Base-by-base conservation (phyloP, 2,888 invertebrate genomes). In the Spilosoma lubricipeda region DNA sequence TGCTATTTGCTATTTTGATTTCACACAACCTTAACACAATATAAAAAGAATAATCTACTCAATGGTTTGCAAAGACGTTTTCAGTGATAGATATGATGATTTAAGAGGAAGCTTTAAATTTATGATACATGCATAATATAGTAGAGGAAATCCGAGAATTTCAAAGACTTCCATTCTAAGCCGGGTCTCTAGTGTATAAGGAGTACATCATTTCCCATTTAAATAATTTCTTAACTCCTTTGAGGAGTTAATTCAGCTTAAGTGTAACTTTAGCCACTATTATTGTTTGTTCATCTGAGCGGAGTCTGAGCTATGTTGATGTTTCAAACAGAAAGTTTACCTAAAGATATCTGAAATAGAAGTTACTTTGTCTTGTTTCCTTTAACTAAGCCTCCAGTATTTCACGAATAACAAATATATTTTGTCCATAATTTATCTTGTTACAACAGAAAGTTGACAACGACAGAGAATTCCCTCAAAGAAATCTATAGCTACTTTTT, bases 311-410 rank as follows among this genome's bases (percentile, higher is more conserved):
- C 27, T 63, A 63, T 13, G 70, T 63, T 63, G 70, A 70, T 70
- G 30, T 70, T 63, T 63, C 70, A 45, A 45, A 70, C 70, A 3
- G 13, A 63, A 63, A 70, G 63, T 70, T 70, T 42, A 30, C 30
- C 30, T 42, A 30, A 27, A 63, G 63, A 70, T 42, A 42, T 42
- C 63, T 63, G 63, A 56, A 59, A 36, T 30, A 23, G 23, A 63
- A 63, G n/a, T 42, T 63, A 2, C 63, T 70, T 70, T 63, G 42
- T 39, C 9, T n/a, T 39, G 65, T 39, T 66, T 66, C 3, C 63
- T 63, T 13, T 23, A 39, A 39, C 36, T 20, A n/a, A 39, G 65
- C 39, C 13, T 33, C 45, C 45, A 45, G 63, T 20, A 45, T 63
- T 20, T 36, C n/a, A 42, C 20, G 13, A 30, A 69, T 18, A 42